These are phyloP conservation scores for Tillus elongatus DNA, from an alignment of 2,888 invertebrate genomes.

Conservation along the genomic window DNA sequence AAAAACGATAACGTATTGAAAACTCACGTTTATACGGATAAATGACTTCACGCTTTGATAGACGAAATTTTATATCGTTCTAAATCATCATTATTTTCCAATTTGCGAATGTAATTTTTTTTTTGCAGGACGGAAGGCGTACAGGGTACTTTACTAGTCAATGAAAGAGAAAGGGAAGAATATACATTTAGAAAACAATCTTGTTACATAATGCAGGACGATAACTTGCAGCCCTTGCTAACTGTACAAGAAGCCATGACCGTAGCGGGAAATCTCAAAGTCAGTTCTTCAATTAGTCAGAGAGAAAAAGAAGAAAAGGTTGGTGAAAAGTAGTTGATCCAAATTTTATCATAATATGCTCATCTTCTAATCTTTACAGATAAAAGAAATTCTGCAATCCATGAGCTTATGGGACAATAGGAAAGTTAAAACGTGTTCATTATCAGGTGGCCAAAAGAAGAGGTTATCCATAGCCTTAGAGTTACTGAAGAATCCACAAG, in stretches of 20 bases:
- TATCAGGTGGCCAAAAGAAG: slow-evolving; percentile 88
- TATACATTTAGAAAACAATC: slow-evolving; percentile 63
- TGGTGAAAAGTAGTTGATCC: no score
- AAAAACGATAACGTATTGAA: no score
- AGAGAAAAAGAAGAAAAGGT: slow-evolving; percentile 61
- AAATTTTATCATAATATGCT: no score
- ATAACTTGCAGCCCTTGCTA: slow-evolving; percentile 69
- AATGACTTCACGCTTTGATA: no score
- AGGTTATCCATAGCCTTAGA: slow-evolving; percentile 84
- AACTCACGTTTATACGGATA: no score
- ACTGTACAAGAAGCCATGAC: slow-evolving; percentile 79
- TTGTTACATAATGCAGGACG: slow-evolving; percentile 87
- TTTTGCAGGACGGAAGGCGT: slow-evolving; percentile 42
- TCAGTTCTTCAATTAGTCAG: slow-evolving; percentile 54
- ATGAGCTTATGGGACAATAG: slow-evolving; percentile 60
- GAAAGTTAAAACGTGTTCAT: slow-evolving; percentile 56
- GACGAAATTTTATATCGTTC: no score
- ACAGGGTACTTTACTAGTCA: slow-evolving; percentile 64
- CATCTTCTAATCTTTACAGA: slow-evolving; percentile 50
- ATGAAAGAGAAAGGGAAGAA: slow-evolving; percentile 57
- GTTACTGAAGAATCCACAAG: slow-evolving; percentile 81
- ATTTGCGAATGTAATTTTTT: no score
- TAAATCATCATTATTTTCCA: no score
- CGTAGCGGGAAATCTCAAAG: slow-evolving; percentile 80
- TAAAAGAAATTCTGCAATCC: slow-evolving; percentile 68